Evolutionary conservation across 2,113 vertebrate species (phyloP), one percentile per base, ranked within the genome.

Genomic region (Kobus ellipsiprymnus): DNA sequence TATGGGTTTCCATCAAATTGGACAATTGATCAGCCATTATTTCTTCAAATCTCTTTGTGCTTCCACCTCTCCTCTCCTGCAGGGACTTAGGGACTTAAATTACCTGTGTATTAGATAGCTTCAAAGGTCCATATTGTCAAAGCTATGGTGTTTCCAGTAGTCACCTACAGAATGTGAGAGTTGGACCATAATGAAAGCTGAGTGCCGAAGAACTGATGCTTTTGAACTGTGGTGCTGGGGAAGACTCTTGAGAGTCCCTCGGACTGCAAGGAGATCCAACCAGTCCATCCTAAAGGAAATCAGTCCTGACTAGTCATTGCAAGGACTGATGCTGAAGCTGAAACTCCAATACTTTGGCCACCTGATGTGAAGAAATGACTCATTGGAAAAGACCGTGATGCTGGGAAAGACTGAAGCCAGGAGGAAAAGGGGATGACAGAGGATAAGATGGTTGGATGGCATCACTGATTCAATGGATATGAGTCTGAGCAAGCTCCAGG

Each of bases 1-100:
- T 50, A 59, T 40, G 30, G 52, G 44, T 90, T 86, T 91, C 44
- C 57, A 86, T 64, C 46, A 91, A 95, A 86, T 64, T 71, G 16
- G 50, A 67, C 14, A 77, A 60, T 52, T 77, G 55, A 80, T 74
- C 12, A 48, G 33, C 5, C 52, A 90, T 90, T 83, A 94, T 86
- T 77, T 78, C 16, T 83, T 90, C 87, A 90, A 30, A 83, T 59
- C 46, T 46, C 64, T 52, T 52, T 94, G 10, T 87, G 19, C 14
- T 59, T 36, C 59, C 12, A 3, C 29, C 2, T 46, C 19, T 71
- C 14, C 1, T 50, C 21, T 48, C 8, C 33, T 48, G 1, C 0
- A 71, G 14, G 17, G 67, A 40, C 36, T 74, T 44, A 44, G n/a
- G 64, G 8, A 92, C 40, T 81, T 92, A 46, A 57, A 55, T 57